phyloP scores from a whole-genome alignment of 2,797 vertebrate species.

The Chiroxiphia lanceolata region DNA sequence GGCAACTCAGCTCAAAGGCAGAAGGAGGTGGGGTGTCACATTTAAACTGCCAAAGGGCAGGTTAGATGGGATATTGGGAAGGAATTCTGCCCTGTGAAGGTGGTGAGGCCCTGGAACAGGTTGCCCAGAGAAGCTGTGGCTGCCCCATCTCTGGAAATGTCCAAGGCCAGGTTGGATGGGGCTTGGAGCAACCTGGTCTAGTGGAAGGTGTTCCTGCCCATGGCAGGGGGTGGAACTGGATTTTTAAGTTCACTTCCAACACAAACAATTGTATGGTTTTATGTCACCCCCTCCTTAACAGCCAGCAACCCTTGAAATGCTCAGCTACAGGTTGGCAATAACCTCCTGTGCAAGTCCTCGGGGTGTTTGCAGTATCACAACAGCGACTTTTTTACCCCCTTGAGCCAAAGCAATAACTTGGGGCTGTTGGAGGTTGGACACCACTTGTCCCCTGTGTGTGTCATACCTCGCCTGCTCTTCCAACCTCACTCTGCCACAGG shows the following conservation, averaged over 20 bases:
- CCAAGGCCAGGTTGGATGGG: background rate
- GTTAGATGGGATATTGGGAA: no score
- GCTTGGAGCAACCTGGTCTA: background rate
- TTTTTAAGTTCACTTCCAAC: background rate
- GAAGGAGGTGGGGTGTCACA: background rate
- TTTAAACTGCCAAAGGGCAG: background rate
- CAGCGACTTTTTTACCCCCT: background rate
- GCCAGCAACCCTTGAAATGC: background rate
- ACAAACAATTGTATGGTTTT: background rate
- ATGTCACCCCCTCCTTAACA: background rate
- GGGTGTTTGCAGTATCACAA: background rate
- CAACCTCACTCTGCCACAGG: background rate
- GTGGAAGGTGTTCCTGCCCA: background rate
- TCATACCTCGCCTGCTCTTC: fast-evolving
- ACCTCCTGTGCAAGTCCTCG: background rate
- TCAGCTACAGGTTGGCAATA: background rate
- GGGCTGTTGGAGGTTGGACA: background rate
- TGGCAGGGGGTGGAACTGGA: background rate
- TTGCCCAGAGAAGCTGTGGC: background rate
- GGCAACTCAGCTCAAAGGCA: background rate
- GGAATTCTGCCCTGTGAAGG: background rate
- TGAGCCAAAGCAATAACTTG: background rate
- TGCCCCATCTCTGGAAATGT: background rate
- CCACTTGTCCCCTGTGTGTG: fast-evolving
- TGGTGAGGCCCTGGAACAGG: background rate